Evolutionary conservation across 2,888 invertebrate genomes (phyloP), one percentile per base, ranked within the genome.

Genomic region (Sepiola atlantica): DNA sequence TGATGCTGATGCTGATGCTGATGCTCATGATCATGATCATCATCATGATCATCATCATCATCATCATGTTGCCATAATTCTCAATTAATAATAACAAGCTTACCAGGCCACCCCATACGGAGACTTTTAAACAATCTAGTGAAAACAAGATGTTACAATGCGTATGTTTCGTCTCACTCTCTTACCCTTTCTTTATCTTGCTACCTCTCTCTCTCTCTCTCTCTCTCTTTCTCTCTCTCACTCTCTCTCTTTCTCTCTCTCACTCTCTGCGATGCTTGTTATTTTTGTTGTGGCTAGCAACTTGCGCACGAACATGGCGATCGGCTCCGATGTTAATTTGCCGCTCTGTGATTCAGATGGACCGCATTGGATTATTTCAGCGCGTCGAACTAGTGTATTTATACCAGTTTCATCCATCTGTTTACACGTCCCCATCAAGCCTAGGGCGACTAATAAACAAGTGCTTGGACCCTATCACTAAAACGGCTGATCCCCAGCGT

Each of bases 401-500:
- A n/a, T 77, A 77, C 32, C 77, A n/a, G 77, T 77, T 77, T 77
- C 8, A n/a, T 77, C 77, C 77, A 77, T 77, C 77, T 77, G 77
- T 77, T 77, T 77, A n/a, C 32, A 32, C 32, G 77, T 77, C 77
- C 77, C 1, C n/a, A n/a, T 77, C n/a, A n/a, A 32, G 77, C 77
- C 32, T 21, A 77, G 32, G 77, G 77, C 77, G 77, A 77, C 77
- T 77, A n/a, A 77, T 77, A 12, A 45, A 77, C n/a, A 77, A 77
- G 77, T 77, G 32, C n/a, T 14, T n/a, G 32, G 4, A n/a, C 16
- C n/a, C 16, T 77, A 77, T n/a, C 77, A 77, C 77, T 77, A 77
- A n/a, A 77, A 77, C 77, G n/a, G 77, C 77, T 77, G n/a, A 77
- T 77, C 77, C 77, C n/a, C 14, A n/a, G 77, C n/a, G 77, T 77